Conservation (phyloP, 2,888 invertebrate genomes). For the Esperia sulphurella region DNA sequence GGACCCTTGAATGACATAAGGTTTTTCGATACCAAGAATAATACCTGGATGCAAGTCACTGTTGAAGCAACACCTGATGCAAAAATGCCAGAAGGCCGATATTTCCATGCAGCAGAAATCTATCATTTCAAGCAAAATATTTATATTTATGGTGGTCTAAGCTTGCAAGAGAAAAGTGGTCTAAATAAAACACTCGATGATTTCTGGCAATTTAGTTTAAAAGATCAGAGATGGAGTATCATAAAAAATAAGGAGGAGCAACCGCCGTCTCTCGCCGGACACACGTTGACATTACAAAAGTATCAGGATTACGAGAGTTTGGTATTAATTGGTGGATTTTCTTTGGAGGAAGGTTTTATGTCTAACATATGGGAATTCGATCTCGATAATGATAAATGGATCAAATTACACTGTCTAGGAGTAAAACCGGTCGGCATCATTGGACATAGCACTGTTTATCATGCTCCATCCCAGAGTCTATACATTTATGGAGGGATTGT, state of each 20-base stretch:
- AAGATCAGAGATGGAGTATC: conserved; percentile 89
- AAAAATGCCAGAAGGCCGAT: conserved; percentile 92
- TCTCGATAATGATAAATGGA: conserved; percentile 86
- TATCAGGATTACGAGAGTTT: conserved; percentile 86
- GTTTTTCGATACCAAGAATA: conserved; percentile 91
- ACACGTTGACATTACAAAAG: conserved; percentile 90
- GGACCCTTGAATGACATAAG: conserved; percentile 94
- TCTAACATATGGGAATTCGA: conserved; percentile 90
- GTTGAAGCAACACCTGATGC: conserved; percentile 91
- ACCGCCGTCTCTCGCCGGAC: conserved; percentile 90
- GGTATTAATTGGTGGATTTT: conserved; percentile 92
- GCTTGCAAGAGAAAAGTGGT: conserved; percentile 77
- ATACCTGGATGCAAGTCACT: conserved; percentile 94
- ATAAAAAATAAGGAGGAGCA: conserved; percentile 77
- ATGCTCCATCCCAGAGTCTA: conserved; percentile 87
- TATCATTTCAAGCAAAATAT: conserved; percentile 90
- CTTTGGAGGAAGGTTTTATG: conserved; percentile 85
- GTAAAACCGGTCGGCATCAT: conserved; percentile 89
- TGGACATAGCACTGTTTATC: conserved; percentile 94
- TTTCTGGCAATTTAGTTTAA: conserved; percentile 95
- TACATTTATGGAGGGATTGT: conserved; percentile 94
- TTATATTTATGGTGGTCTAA: conserved; percentile 93
- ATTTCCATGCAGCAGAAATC: conserved; percentile 95
- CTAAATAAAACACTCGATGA: conserved; percentile 87
- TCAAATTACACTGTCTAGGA: conserved; percentile 83